These are phyloP conservation scores for Catharus ustulatus DNA, from an alignment of 2,797 vertebrate genomes.

Conservation along the genomic window DNA sequence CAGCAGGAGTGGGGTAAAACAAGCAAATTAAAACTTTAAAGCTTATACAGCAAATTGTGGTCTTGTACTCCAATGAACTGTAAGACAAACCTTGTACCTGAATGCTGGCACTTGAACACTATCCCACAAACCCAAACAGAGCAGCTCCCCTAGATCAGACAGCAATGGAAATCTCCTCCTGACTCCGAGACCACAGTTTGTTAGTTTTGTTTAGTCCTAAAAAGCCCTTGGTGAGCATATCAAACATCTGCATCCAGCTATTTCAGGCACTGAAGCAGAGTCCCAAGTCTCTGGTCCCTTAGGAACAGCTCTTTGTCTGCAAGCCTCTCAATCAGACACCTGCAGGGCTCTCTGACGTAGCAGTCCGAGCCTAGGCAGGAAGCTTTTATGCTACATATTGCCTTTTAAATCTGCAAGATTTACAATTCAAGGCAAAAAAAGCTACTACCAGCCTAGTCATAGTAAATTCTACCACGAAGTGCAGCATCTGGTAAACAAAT, in stretches of 20 bases:
- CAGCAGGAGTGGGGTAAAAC: background rate
- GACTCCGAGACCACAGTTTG: background rate
- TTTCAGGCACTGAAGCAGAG: background rate
- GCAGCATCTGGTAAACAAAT: background rate
- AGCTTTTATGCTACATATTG: background rate
- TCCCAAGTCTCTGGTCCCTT: background rate
- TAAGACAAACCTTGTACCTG: background rate
- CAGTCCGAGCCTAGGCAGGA: background rate
- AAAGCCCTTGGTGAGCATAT: background rate
- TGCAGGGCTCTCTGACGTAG: background rate
- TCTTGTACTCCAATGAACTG: background rate
- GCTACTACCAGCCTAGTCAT: background rate
- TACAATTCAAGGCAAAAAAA: background rate
- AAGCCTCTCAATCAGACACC: background rate
- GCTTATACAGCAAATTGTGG: background rate
- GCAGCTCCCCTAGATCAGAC: background rate
- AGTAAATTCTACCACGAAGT: background rate
- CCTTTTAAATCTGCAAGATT: background rate
- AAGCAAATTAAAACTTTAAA: background rate
- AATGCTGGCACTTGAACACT: background rate
- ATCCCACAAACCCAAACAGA: background rate
- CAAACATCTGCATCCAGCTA: background rate
- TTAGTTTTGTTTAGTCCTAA: background rate
- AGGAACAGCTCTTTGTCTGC: background rate
- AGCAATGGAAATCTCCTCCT: background rate